Base-by-base conservation (phyloP, 2,888 invertebrate genomes). In the Omphaloscelis lunosa region DNA sequence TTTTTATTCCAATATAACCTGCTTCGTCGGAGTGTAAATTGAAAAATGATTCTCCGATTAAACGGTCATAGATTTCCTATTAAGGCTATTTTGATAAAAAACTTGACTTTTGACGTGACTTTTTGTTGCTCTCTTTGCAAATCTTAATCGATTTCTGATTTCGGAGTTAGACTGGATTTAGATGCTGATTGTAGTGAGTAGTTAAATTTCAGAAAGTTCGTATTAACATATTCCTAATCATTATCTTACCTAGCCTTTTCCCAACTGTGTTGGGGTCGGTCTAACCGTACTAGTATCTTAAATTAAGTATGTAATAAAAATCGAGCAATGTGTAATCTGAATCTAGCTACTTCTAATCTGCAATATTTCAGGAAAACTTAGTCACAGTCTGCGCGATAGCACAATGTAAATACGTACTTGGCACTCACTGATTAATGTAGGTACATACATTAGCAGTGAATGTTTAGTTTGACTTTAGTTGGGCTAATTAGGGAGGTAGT, bases 41-140 rank as follows among this genome's bases (percentile, higher is more conserved):
- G 39, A n/a, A 68, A 74, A 77, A 72, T 53, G 51, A 53, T 82
- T 68, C 34, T 67, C 9, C 17, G 48, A 71, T 62, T 66, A 51
- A 61, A 69, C 62, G 62, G 29, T 69, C 34, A 41, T 51, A 67
- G 66, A 66, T 76, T 66, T 80, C 53, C 58, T 75, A 59, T 45
- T 27, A 62, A 23, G 39, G 48, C 3, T 29, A 7, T 68, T 80
- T 75, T 17, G 23, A 41, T 58, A 74, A 62, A 67, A 53, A 79
- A 67, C 34, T 53, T 56, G 29, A 62, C 61, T 48, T 0, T 17
- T 17, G 6, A n/a, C n/a, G n/a, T n/a, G n/a, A n/a, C n/a, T 20
- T 48, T 51, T 51, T 51, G 3, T 51, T 51, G 20, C 51, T 51
- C 20, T 51, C 51, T 20, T 20, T 48, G 5, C 51, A 2, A 51